Evolutionary conservation across 2,797 vertebrate species (phyloP).

Genomic region (Capromys pilorides): DNA sequence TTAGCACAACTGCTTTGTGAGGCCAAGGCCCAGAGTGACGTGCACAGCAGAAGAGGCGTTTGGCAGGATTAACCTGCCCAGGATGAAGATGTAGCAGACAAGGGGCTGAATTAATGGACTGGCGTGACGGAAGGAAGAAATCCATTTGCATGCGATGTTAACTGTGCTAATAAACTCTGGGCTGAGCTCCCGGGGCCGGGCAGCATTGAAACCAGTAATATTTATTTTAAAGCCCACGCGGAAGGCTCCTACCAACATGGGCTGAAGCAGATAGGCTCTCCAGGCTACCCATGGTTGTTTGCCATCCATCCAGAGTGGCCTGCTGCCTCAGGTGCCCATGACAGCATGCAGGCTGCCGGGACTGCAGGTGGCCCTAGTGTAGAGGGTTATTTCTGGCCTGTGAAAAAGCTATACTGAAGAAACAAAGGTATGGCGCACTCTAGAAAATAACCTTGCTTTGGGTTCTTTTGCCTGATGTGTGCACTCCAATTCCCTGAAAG

Average conservation of each 20-base stretch:
- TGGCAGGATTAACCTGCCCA: slow-evolving; percentile 88
- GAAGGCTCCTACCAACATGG: neutral
- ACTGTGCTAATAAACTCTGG: slow-evolving; percentile 70
- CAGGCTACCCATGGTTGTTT: neutral
- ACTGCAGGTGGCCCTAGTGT: neutral
- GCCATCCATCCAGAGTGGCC: neutral
- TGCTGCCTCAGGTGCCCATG: neutral
- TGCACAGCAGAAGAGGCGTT: slow-evolving; percentile 86
- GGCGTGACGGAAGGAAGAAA: slow-evolving; percentile 81
- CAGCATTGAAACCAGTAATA: neutral
- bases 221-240: neutral
- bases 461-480: neutral
- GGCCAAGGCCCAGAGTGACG: slow-evolving; percentile 89
- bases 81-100: slow-evolving; percentile 88
- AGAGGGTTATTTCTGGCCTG: neutral
- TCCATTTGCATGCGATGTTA: slow-evolving; percentile 84
- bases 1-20: slow-evolving; percentile 89
- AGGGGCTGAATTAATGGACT: slow-evolving; percentile 87
- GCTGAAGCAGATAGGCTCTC: neutral
- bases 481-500: neutral
- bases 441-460: neutral
- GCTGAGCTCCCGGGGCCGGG: neutral
- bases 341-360: neutral
- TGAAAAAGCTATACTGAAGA: neutral
- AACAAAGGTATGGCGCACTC: neutral